Percentiles rank a stretch among this genome's conserved stretches.
Evolutionary conservation across 92 coral and sea anemone species (phyloP).

Genomic region (Anthopleura xanthogrammica): DNA sequence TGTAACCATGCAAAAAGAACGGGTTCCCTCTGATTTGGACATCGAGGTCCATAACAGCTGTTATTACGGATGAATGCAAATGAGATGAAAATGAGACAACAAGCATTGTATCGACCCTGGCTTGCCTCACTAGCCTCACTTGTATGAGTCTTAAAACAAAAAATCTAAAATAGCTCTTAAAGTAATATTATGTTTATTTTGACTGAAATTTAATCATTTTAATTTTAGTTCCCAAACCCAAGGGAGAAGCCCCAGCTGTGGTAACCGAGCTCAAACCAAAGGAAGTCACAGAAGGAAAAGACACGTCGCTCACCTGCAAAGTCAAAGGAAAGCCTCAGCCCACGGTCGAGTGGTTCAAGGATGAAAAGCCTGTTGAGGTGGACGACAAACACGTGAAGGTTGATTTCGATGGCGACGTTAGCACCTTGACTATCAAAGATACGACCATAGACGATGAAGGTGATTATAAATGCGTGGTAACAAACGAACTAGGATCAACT

Average conservation of each 20-base stretch:
- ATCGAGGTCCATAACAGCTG: too few species aligned
- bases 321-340: conserved; percentile 72
- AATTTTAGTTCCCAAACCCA: conserved; percentile 26
- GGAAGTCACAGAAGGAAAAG: conserved; percentile 66
- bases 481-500: conserved; percentile 73
- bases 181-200: too few species aligned
- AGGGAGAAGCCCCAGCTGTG: conserved; percentile 75
- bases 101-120: too few species aligned
- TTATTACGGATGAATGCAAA: too few species aligned
- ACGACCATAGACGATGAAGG: conserved; percentile 78
- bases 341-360: conserved; percentile 81
- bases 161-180: too few species aligned
- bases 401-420: conserved; percentile 55
- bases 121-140: too few species aligned
- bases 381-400: conserved; percentile 51
- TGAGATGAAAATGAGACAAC: too few species aligned
- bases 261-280: conserved; percentile 63
- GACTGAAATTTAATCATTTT: background rate
- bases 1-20: too few species aligned
- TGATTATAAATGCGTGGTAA: conserved; percentile 74
- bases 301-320: conserved; percentile 65
- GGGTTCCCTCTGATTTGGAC: too few species aligned
- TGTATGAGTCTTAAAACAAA: too few species aligned
- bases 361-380: conserved; percentile 61
- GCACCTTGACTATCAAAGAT: conserved; percentile 56